Conservation (phyloP, 2,113 vertebrate species). For the Scartelaos histophorus region DNA sequence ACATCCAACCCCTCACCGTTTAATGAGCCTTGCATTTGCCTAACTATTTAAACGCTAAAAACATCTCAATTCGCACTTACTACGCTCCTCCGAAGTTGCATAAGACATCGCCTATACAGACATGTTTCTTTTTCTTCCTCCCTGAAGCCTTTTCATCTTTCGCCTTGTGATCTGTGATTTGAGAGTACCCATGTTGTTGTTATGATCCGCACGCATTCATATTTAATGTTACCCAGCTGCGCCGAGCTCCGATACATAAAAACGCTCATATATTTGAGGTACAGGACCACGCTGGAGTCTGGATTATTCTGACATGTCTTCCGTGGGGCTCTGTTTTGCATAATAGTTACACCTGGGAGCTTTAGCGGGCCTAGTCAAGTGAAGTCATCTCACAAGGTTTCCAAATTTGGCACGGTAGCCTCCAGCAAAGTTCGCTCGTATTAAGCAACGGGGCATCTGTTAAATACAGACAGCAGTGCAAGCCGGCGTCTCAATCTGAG, state of each 20-base stretch:
- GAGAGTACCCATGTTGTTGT: neutral
- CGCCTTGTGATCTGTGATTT: slow-evolving; percentile 3
- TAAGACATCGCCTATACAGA: neutral
- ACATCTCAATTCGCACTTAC: neutral
- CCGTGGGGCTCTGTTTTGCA: slow-evolving; percentile 43
- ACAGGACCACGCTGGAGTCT: neutral
- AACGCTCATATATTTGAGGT: neutral
- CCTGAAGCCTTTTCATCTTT: neutral
- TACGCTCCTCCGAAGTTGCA: neutral
- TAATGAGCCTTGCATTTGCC: neutral
- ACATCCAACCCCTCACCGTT: neutral
- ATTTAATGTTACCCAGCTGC: slow-evolving; percentile 15
- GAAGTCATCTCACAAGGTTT: slow-evolving; percentile 33
- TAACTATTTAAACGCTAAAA: neutral
- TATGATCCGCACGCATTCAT: slow-evolving; percentile 4
- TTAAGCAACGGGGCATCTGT: slow-evolving; percentile 59
- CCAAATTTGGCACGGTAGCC: slow-evolving; percentile 50
- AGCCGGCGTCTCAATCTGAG: slow-evolving; percentile 27
- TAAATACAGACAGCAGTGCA: slow-evolving; percentile 28
- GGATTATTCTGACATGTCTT: slow-evolving; percentile 18
- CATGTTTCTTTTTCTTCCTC: neutral
- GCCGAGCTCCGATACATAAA: slow-evolving; percentile 10
- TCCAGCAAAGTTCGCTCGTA: slow-evolving; percentile 45
- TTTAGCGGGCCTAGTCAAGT: slow-evolving; percentile 32
- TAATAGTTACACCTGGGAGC: slow-evolving; percentile 46